phyloP scores from a whole-genome alignment of 2,797 vertebrate genomes.

The Acrocephalus scirpaceus region DNA sequence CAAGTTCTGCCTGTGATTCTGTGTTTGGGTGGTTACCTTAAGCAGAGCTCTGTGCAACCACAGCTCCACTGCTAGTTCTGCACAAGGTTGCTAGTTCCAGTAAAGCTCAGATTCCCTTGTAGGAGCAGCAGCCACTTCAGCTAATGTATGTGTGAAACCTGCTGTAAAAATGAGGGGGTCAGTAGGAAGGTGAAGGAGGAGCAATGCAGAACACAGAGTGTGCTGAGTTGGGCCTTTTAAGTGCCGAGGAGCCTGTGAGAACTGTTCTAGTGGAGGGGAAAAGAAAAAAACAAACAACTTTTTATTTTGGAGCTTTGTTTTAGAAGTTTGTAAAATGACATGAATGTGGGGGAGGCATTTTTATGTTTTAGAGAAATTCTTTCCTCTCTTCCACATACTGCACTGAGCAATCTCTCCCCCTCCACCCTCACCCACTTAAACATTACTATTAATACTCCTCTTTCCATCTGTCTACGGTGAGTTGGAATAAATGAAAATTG shows the following conservation, averaged over 20 bases:
- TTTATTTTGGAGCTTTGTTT: slow-evolving; percentile 19
- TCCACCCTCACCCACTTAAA: slow-evolving; percentile 49
- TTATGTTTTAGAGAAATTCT: slow-evolving; percentile 42
- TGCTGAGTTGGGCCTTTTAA: neutral
- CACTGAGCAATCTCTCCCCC: slow-evolving; percentile 52
- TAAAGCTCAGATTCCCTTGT: slow-evolving; percentile 16
- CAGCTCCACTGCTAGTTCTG: slow-evolving; percentile 5
- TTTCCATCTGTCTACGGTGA: slow-evolving; percentile 52
- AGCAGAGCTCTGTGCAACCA: slow-evolving; percentile 39
- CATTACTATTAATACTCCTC: slow-evolving; percentile 57
- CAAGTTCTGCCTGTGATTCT: slow-evolving; percentile 30
- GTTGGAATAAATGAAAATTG: slow-evolving; percentile 52
- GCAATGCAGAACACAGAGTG: neutral
- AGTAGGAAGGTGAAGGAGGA: neutral
- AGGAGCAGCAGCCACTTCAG: slow-evolving; percentile 30
- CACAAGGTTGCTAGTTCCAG: neutral
- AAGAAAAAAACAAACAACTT: neutral
- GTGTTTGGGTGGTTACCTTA: slow-evolving; percentile 45
- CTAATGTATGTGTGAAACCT: slow-evolving; percentile 22
- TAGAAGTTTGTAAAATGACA: slow-evolving; percentile 55
- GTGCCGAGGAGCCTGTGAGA: neutral
- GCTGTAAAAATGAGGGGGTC: neutral
- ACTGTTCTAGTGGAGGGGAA: neutral
- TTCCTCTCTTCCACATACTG: slow-evolving; percentile 43
- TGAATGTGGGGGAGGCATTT: slow-evolving; percentile 53